Conservation (phyloP, 2,797 vertebrate genomes). For the Nannoperca obscura region DNA sequence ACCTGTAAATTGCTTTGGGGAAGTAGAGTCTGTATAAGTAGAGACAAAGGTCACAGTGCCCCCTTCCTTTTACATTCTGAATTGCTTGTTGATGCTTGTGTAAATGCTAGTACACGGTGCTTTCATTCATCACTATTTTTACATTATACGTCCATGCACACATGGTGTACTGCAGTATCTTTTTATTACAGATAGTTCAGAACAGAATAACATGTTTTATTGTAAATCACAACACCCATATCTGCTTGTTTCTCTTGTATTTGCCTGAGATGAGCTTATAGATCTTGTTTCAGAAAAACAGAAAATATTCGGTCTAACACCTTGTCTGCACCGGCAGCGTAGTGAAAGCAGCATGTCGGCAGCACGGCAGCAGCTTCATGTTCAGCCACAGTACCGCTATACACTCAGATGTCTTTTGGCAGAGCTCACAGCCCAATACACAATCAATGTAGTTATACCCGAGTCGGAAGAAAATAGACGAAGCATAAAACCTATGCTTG, state of each 20-base stretch:
- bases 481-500: not conserved
- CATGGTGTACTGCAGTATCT: conserved; percentile 4
- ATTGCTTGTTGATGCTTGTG: not conserved
- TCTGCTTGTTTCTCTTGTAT: not conserved
- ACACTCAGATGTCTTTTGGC: conserved; percentile 5
- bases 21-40: no score
- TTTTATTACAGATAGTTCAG: conserved; percentile 48
- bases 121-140: not conserved
- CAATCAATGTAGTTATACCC: conserved; percentile 12
- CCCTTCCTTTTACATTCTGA: not conserved
- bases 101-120: not conserved
- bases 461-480: not conserved
- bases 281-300: not conserved
- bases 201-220: conserved; percentile 26
- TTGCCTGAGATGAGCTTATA: conserved; percentile 31
- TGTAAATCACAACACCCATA: not conserved
- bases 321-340: not conserved
- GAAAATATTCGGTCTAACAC: not conserved
- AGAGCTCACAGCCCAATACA: conserved; percentile 6
- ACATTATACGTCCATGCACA: conserved; percentile 6
- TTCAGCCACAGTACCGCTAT: conserved; percentile 11
- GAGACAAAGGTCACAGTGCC: conserved; percentile 12
- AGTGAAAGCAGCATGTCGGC: conserved; percentile 9
- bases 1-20: not conserved
- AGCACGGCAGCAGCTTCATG: conserved; percentile 7